Conservation (phyloP, 2,113 vertebrate species). For the Apaloderma vittatum region DNA sequence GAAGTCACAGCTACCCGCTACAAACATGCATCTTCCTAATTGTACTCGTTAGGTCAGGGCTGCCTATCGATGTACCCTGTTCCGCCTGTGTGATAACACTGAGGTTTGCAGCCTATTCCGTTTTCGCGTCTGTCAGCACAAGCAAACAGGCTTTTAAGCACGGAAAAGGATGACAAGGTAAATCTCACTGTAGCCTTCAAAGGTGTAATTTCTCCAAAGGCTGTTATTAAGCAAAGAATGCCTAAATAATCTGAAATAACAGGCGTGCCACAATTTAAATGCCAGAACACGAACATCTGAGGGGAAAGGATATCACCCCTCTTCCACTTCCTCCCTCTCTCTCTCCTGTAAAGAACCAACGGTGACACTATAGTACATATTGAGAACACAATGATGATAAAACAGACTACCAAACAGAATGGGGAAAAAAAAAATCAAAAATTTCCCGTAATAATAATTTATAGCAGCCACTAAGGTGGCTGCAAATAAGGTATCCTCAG, state of each 20-base stretch:
- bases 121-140: background rate
- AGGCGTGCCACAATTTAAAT: background rate
- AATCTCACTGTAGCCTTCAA: background rate
- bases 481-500: background rate
- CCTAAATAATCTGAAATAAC: background rate
- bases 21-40: background rate
- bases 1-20: background rate
- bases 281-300: background rate
- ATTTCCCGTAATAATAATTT: background rate
- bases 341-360: background rate
- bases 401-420: background rate
- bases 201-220: background rate
- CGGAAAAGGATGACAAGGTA: background rate
- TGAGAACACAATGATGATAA: background rate
- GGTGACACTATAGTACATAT: background rate
- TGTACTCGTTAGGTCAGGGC: background rate
- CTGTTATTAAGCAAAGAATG: background rate
- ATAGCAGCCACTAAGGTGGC: background rate
- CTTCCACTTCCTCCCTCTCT: background rate
- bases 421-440: background rate
- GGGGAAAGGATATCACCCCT: background rate
- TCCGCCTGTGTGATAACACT: background rate
- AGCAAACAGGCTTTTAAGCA: background rate
- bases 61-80: background rate
- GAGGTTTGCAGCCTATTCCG: background rate